Base-by-base conservation (phyloP, 2,113 vertebrate species). In the Gambusia holbrooki region DNA sequence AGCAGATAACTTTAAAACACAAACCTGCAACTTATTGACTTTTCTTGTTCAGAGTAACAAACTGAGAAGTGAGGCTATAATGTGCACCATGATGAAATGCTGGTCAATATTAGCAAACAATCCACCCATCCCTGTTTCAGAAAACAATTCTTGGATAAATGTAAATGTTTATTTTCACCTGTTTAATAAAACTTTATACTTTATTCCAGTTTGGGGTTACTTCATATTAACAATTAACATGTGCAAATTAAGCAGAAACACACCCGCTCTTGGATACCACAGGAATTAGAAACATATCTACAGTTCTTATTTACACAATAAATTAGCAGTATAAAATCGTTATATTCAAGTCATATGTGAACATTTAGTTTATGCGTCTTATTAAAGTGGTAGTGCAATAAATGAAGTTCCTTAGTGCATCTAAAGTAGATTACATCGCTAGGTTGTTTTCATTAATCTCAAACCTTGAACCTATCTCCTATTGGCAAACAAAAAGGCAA, bases 221-320 rank as follows among this genome's bases (percentile, higher is more conserved):
- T 51, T 58, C 8, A 66, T 73, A 84, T 86, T 65, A 73, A 77
- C 51, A 81, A 48, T 63, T 62, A 76, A 75, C 19, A 65, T 68
- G 74, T 76, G 74, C 72, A 61, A 63, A 35, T 80, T 70, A 74
- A 76, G 60, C 73, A 69, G 64, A 68, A 71, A 74, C 75, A 67
- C 51, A 32, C 76, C 17, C 71, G 60, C 54, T 4, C 14, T 62
- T 62, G 62, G 73, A 71, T 33, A 83, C 84, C 77, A 79, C 68
- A 84, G 35, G 51, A 69, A 83, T 89, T 84, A 88, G 35, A 90
- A 87, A 84, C 72, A 3, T 32, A 70, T 77, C 45, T 74, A 76
- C 67, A 80, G 58, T 69, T 69, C 14, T 73, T 90, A 89, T 90
- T 79, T 90, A 93, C 92, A 92, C 62, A 92, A 92, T 93, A 93